These are phyloP conservation scores for Lypha dubia DNA, from an alignment of 2,888 invertebrate genomes.

Conservation along the genomic window DNA sequence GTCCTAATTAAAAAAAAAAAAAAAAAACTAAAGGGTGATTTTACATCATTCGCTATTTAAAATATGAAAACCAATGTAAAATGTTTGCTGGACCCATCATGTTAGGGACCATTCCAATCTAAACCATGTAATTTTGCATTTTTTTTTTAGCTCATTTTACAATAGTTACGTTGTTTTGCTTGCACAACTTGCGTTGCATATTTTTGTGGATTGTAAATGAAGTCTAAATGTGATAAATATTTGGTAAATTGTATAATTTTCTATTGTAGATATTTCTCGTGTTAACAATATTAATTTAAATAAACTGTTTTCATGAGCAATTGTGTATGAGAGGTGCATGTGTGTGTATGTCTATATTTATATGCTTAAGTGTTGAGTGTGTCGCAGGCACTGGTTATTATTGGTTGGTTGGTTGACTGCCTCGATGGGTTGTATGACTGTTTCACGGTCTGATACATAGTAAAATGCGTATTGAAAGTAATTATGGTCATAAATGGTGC, in stretches of 20 bases:
- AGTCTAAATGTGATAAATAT: slow-evolving; percentile 60
- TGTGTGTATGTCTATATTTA: too few species aligned
- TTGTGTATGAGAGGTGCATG: neutral
- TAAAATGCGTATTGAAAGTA: slow-evolving; percentile 52
- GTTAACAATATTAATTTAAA: slow-evolving; percentile 67
- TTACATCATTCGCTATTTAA: neutral
- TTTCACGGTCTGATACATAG: slow-evolving; percentile 45
- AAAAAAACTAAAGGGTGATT: too few species aligned
- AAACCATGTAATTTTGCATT: slow-evolving; percentile 1
- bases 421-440: slow-evolving; percentile 11
- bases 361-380: slow-evolving; percentile 14
- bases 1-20: too few species aligned
- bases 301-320: slow-evolving; percentile 40
- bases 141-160: too few species aligned
- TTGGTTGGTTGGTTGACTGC: slow-evolving; percentile 28
- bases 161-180: neutral
- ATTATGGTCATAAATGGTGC: slow-evolving; percentile 41
- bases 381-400: slow-evolving; percentile 34
- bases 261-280: slow-evolving; percentile 38
- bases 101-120: neutral
- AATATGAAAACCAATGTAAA: neutral
- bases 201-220: slow-evolving; percentile 51
- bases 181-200: slow-evolving; percentile 13
- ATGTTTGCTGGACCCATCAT: neutral
- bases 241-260: slow-evolving; percentile 63